These are phyloP conservation scores for Drosophila cyrtoloma DNA, from an alignment of 2,888 invertebrate species.

Conservation along the genomic window DNA sequence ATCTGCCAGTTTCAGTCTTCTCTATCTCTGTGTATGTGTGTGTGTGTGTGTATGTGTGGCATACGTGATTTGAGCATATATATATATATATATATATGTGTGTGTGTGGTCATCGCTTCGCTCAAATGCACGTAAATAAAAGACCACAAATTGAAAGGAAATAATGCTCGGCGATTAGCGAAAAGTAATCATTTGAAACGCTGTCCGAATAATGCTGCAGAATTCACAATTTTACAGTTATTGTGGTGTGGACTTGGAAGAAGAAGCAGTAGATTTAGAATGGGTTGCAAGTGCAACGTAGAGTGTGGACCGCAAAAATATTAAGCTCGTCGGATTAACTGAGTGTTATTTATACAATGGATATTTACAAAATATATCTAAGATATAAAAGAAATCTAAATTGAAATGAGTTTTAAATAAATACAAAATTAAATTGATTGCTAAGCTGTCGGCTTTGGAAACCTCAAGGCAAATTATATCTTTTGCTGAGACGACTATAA, in stretches of 20 bases:
- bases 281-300: neutral
- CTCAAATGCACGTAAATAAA: conserved; percentile 72
- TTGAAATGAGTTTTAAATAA: neutral
- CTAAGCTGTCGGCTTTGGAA: neutral
- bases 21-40: conserved; percentile 7
- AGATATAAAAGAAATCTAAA: neutral
- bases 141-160: conserved; percentile 77
- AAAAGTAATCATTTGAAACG: conserved; percentile 78
- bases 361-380: neutral
- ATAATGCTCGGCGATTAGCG: conserved; percentile 78
- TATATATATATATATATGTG: conserved; percentile 10
- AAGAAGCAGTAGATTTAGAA: neutral
- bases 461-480: neutral
- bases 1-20: conserved; percentile 41
- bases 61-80: conserved; percentile 45
- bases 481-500: neutral
- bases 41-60: conserved; percentile 27
- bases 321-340: neutral
- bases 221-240: conserved; percentile 59
- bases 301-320: too few relatives aligned
- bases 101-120: conserved; percentile 64
- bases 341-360: neutral
- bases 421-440: neutral
- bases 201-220: conserved; percentile 42
- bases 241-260: neutral